Conservation (phyloP, 2,888 invertebrate genomes). For the Cantharis rufa region DNA sequence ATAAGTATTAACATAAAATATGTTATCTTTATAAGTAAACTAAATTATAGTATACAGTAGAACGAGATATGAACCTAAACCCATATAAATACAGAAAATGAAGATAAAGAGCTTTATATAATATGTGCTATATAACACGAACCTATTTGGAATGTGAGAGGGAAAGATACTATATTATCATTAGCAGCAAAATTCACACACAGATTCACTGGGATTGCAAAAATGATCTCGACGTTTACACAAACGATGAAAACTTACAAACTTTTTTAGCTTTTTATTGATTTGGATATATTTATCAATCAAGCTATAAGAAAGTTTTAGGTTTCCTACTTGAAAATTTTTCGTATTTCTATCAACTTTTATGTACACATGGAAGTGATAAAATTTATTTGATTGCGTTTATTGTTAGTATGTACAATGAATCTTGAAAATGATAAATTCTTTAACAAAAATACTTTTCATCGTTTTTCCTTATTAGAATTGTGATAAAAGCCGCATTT, state of each 20-base stretch:
- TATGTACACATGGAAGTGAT: neutral
- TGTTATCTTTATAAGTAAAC: constrained; percentile 8
- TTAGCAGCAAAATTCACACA: constrained; percentile 22
- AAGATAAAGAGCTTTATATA: constrained; percentile 26
- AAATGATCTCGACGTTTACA: constrained; percentile 22
- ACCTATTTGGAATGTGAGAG: constrained; percentile 27
- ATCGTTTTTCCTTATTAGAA: too few relatives aligned
- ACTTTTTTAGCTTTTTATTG: constrained; percentile 16
- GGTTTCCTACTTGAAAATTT: constrained; percentile 1
- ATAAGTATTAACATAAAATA: constrained; percentile 1
- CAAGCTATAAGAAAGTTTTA: constrained; percentile 19
- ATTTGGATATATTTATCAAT: constrained; percentile 30
- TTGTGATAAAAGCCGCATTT: neutral
- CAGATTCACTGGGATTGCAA: constrained; percentile 20
- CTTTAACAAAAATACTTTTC: neutral
- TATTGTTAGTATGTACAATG: neutral
- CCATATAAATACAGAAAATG: constrained; percentile 27
- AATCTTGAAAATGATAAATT: neutral
- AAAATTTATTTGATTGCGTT: neutral
- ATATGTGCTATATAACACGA: constrained; percentile 22
- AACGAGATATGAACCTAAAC: constrained; percentile 24
- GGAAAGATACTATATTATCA: constrained; percentile 26
- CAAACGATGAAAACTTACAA: constrained; percentile 19
- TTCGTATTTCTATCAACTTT: constrained; percentile 5
- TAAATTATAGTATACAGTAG: constrained; percentile 13